A percentile compares a stretch with the other conserved stretches of the same genome.
Conservation (phyloP, 2,113 vertebrate genomes). For the Dasypus novemcinctus region DNA sequence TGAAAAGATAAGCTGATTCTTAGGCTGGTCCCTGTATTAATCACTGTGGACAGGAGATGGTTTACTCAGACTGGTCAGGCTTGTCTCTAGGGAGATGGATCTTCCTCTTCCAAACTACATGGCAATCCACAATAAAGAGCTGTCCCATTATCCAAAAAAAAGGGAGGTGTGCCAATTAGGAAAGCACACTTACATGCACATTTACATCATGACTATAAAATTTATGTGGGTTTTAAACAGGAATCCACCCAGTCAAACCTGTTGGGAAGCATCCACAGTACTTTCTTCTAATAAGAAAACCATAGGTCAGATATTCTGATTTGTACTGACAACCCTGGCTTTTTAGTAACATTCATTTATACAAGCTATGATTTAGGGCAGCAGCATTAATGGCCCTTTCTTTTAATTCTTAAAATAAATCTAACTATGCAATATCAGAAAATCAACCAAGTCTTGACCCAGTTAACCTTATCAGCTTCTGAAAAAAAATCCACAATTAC, state of each 20-base stretch:
- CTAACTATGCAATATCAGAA: neutral
- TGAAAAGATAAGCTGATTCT: neutral
- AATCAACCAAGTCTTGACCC: neutral
- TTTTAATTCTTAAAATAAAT: conserved; percentile 22
- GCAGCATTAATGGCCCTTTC: neutral
- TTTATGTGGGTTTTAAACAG: neutral
- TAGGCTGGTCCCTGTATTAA: neutral
- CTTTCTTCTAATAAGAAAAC: neutral
- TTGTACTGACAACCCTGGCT: neutral
- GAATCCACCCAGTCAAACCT: neutral
- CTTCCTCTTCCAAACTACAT: neutral
- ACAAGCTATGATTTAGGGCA: neutral
- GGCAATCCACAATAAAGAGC: neutral
- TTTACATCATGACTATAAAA: neutral
- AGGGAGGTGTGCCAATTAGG: neutral
- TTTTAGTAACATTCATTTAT: neutral
- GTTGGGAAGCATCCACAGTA: neutral
- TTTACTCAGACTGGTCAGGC: neutral
- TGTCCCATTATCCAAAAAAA: neutral
- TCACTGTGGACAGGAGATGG: neutral
- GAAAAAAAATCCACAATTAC: neutral
- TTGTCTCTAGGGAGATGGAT: neutral
- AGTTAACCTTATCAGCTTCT: neutral
- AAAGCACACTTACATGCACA: neutral
- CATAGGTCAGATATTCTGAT: neutral